Conservation (phyloP, 2,113 vertebrate genomes). For the Smithornis capensis region DNA sequence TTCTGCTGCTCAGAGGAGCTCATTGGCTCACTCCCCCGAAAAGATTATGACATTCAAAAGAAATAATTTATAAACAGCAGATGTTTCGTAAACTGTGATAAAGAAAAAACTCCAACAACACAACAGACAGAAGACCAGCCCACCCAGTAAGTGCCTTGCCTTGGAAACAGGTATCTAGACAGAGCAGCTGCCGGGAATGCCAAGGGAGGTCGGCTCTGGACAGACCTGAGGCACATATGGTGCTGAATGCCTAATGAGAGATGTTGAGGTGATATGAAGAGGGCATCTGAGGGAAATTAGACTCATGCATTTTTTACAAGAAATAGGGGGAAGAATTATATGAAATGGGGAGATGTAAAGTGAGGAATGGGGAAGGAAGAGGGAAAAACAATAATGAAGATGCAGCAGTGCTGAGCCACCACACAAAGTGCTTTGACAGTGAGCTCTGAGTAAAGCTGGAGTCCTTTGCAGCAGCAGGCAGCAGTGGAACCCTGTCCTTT, state of each 20-base stretch:
- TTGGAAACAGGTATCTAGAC: background rate
- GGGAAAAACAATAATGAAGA: background rate
- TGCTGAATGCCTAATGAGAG: background rate
- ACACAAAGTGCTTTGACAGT: accelerated
- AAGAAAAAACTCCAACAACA: background rate
- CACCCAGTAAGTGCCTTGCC: background rate
- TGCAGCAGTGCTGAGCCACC: background rate
- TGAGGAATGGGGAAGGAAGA: background rate
- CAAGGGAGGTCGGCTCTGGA: background rate
- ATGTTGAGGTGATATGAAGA: background rate
- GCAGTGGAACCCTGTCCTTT: background rate
- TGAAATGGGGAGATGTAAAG: background rate
- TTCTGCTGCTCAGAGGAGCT: background rate
- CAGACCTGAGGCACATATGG: background rate
- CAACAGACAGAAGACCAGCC: background rate
- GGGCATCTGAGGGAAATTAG: background rate
- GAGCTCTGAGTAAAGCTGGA: background rate
- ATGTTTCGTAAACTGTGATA: constrained; percentile 50
- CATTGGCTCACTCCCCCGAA: background rate
- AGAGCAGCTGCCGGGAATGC: constrained; percentile 15
- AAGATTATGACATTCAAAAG: constrained; percentile 8
- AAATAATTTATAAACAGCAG: constrained; percentile 61
- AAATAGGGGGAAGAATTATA: background rate
- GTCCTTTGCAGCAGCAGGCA: background rate
- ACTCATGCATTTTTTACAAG: background rate